Evolutionary conservation across 2,113 vertebrate genomes (phyloP).

Genomic region (Clarias batrachus): DNA sequence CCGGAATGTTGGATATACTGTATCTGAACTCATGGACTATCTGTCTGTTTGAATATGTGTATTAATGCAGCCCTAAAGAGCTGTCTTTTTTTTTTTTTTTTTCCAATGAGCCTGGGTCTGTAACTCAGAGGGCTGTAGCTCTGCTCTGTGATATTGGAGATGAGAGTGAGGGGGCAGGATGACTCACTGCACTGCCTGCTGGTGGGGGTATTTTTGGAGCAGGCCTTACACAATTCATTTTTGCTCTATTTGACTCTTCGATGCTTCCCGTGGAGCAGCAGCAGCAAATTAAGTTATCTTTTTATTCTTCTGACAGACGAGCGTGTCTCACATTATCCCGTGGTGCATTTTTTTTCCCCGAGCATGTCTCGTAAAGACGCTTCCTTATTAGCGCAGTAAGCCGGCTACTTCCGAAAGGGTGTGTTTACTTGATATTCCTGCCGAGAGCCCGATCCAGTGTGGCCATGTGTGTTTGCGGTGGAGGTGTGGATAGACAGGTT

Average conservation of each 20-base stretch:
- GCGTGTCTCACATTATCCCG: background rate
- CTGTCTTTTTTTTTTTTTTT: constrained; percentile 20
- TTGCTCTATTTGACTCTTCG: constrained; percentile 25
- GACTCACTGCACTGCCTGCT: constrained; percentile 48
- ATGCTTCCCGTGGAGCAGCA: constrained; percentile 27
- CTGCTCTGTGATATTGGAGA: constrained; percentile 38
- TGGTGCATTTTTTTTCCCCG: background rate
- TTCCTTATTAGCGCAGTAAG: constrained; percentile 12
- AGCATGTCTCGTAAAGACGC: background rate
- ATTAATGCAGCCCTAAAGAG: constrained; percentile 17
- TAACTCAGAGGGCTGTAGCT: constrained; percentile 31
- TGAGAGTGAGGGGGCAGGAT: constrained; percentile 47
- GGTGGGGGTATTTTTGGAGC: constrained; percentile 48
- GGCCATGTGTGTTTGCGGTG: constrained; percentile 34
- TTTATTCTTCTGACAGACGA: constrained; percentile 3
- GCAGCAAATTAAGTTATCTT: constrained; percentile 40
- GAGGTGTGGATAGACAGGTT: constrained; percentile 33
- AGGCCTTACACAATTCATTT: constrained; percentile 50
- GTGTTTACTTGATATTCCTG: constrained; percentile 18
- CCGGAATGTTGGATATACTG: background rate
- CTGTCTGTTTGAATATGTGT: constrained; percentile 20
- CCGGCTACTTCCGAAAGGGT: background rate
- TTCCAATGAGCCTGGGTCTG: background rate
- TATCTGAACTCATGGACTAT: constrained; percentile 2
- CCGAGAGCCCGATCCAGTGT: constrained; percentile 21